These are phyloP conservation scores for Hypotaenidia philippensis DNA, from an alignment of 2,797 vertebrate species.

Conservation along the genomic window DNA sequence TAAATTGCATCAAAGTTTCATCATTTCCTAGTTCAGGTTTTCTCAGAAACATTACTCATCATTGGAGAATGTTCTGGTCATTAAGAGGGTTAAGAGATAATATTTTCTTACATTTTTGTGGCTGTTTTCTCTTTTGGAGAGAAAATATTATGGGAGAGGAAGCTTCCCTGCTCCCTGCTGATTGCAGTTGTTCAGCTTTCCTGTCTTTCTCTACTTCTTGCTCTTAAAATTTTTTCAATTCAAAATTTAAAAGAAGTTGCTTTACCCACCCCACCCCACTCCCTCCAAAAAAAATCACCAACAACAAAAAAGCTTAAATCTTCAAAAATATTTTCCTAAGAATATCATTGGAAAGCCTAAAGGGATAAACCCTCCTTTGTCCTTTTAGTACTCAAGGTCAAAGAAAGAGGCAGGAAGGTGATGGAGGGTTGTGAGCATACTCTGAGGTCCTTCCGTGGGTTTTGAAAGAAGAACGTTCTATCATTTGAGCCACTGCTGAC, in stretches of 20 bases:
- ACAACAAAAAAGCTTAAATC: not conserved
- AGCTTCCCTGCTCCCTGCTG: conserved; percentile 3
- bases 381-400: not conserved
- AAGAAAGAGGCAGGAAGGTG: not conserved
- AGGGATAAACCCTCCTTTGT: not conserved
- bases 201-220: not conserved
- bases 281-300: too few species aligned
- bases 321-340: conserved; percentile 13
- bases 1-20: conserved; percentile 36
- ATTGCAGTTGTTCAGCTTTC: not conserved
- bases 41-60: conserved; percentile 55
- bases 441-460: not conserved
- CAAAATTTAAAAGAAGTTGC: not conserved
- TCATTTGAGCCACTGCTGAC: not conserved
- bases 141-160: conserved; percentile 34
- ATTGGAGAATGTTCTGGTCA: conserved; percentile 37
- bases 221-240: not conserved
- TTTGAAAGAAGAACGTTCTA: not conserved
- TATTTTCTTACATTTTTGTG: conserved; percentile 67
- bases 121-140: conserved; percentile 33
- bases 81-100: conserved; percentile 36
- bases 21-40: conserved; percentile 56
- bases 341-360: not conserved
- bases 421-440: not conserved
- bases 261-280: not conserved